phyloP scores from a whole-genome alignment of 1,140 invertebrate species.

The Steinernema feltiae region DNA sequence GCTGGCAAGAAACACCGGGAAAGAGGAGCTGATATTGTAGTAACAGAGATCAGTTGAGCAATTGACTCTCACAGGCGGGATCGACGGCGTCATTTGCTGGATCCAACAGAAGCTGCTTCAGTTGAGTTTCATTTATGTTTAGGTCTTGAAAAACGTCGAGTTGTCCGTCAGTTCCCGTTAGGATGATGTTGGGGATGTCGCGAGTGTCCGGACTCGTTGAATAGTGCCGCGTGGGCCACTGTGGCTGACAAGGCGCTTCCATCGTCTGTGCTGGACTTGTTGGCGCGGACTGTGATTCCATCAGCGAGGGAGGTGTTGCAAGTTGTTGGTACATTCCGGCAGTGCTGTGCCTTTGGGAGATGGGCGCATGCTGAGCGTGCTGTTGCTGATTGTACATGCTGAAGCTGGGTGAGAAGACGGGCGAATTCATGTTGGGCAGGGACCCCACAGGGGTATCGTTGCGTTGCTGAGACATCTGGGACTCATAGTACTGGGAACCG shows the following conservation, averaged over 20 bases:
- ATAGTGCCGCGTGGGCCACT: conserved; percentile 24
- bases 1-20: not conserved
- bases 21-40: not conserved
- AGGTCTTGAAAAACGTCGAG: conserved; percentile 1
- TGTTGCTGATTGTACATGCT: not conserved
- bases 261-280: conserved; percentile 27
- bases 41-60: conserved; percentile 2
- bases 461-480: not conserved
- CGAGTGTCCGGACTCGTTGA: not conserved
- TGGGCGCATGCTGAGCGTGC: not conserved
- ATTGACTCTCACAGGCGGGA: not conserved
- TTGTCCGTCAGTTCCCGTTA: not conserved
- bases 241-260: conserved; percentile 24
- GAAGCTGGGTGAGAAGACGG: conserved; percentile 1
- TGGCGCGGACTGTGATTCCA: conserved; percentile 37
- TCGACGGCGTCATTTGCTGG: not conserved
- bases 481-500: not conserved
- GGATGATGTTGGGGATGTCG: conserved; percentile 3
- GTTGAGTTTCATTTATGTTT: not conserved
- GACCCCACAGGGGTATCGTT: not conserved
- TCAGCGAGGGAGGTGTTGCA: conserved; percentile 19
- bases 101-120: not conserved
- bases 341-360: not conserved
- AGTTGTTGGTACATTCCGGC: not conserved
- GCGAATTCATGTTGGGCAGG: conserved; percentile 3